A percentile compares a stretch with the other conserved stretches of the same genome.
These are phyloP conservation scores for Gymnorhina tibicen DNA, from an alignment of 2,113 vertebrate genomes.

Conservation along the genomic window DNA sequence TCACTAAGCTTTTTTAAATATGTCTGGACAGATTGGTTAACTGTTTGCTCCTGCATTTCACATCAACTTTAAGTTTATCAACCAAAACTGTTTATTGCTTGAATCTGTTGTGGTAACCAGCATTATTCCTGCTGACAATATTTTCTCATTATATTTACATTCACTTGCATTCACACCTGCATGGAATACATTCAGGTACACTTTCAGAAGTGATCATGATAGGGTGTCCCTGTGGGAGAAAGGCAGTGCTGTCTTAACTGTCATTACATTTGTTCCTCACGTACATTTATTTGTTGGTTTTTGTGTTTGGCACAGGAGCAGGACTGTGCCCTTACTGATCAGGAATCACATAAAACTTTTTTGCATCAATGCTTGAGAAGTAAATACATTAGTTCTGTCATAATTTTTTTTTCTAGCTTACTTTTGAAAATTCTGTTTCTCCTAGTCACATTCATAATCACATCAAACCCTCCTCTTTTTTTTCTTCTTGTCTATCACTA, in stretches of 20 bases:
- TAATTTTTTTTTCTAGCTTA: background rate
- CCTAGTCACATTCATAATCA: background rate
- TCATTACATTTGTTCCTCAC: background rate
- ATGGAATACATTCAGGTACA: background rate
- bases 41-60: background rate
- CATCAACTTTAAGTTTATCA: background rate
- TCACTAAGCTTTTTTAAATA: background rate
- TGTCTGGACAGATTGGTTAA: background rate
- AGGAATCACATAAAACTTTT: background rate
- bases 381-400: background rate
- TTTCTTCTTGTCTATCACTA: background rate
- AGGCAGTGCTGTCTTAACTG: background rate
- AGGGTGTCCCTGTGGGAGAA: background rate
- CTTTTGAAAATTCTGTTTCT: background rate
- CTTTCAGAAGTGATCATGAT: background rate
- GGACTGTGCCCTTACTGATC: background rate
- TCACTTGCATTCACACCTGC: background rate
- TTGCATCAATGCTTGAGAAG: background rate
- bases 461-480: background rate
- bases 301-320: background rate
- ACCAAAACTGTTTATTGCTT: background rate
- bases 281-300: background rate
- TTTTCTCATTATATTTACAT: background rate
- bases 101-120: background rate
- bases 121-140: background rate